Evolutionary conservation across 2,797 vertebrate species (phyloP).

Genomic region (Xerus rutilus): DNA sequence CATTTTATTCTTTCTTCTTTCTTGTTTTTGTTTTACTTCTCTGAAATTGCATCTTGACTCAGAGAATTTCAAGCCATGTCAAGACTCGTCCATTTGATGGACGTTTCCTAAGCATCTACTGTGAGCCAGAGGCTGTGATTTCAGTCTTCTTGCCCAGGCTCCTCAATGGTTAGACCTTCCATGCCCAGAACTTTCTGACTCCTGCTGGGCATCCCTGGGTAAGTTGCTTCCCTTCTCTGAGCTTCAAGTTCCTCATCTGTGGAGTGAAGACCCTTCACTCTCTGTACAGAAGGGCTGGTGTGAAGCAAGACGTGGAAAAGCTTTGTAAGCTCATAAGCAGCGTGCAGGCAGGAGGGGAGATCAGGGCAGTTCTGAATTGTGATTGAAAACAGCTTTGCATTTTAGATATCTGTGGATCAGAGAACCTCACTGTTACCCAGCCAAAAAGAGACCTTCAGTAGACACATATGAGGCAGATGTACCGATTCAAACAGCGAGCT

Average conservation of each 20-base stretch:
- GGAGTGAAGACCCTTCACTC: not conserved
- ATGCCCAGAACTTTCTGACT: not conserved
- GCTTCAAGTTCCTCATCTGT: not conserved
- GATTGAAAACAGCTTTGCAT: not conserved
- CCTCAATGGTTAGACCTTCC: not conserved
- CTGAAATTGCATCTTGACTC: constrained; percentile 32
- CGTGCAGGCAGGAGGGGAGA: fast-evolving
- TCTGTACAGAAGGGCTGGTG: not conserved
- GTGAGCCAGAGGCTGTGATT: not conserved
- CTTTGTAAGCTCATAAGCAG: not conserved
- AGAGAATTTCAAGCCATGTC: not conserved
- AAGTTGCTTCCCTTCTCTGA: not conserved
- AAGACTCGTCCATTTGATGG: not conserved
- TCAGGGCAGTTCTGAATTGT: not conserved
- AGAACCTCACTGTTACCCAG: not conserved
- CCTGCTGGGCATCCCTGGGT: not conserved
- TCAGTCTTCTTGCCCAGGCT: not conserved
- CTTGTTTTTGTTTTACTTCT: not conserved
- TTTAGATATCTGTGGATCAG: not conserved
- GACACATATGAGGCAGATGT: not conserved
- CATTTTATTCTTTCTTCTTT: not conserved
- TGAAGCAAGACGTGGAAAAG: not conserved
- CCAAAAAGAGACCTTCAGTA: not conserved
- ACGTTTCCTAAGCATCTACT: not conserved
- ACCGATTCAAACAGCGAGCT: not conserved